A percentile compares a stretch with the other conserved stretches of the same genome.
Evolutionary conservation across 1,140 invertebrate species (phyloP).

Genomic region (Zaprionus africanus): DNA sequence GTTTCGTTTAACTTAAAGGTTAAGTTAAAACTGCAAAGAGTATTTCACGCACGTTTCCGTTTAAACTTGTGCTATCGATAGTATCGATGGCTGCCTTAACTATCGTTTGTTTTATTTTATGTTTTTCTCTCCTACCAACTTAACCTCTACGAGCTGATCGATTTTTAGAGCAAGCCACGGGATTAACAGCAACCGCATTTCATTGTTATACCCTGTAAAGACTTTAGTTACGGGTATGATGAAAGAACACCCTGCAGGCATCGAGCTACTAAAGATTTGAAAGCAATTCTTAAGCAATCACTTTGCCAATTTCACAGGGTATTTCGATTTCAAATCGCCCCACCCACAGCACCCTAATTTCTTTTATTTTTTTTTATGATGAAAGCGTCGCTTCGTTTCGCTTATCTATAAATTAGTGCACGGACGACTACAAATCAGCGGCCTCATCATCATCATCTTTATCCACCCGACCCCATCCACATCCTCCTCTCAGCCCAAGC

Average conservation of each 20-base stretch:
- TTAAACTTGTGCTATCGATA: background rate
- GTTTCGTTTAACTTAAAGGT: background rate
- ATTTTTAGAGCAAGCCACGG: background rate
- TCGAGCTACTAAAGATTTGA: background rate
- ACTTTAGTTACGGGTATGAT: background rate
- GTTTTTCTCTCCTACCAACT: background rate
- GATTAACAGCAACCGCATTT: background rate
- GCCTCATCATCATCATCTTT: slow-evolving; percentile 20
- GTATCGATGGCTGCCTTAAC: background rate
- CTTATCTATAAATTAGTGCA: slow-evolving; percentile 66
- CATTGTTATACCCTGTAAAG: background rate
- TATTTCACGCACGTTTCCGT: background rate
- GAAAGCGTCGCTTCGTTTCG: slow-evolving; percentile 28
- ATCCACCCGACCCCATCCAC: background rate
- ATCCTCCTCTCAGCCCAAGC: no score
- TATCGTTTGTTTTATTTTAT: background rate
- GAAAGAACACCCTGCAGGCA: background rate
- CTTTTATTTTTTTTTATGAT: slow-evolving; percentile 14
- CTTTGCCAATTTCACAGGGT: background rate
- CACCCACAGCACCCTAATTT: background rate
- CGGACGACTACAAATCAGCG: slow-evolving; percentile 49
- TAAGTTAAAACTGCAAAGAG: background rate
- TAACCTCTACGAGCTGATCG: background rate
- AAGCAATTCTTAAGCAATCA: background rate
- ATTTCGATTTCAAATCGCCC: background rate